These are phyloP conservation scores for Mustela nigripes DNA, from an alignment of 2,113 vertebrate genomes.

Conservation along the genomic window DNA sequence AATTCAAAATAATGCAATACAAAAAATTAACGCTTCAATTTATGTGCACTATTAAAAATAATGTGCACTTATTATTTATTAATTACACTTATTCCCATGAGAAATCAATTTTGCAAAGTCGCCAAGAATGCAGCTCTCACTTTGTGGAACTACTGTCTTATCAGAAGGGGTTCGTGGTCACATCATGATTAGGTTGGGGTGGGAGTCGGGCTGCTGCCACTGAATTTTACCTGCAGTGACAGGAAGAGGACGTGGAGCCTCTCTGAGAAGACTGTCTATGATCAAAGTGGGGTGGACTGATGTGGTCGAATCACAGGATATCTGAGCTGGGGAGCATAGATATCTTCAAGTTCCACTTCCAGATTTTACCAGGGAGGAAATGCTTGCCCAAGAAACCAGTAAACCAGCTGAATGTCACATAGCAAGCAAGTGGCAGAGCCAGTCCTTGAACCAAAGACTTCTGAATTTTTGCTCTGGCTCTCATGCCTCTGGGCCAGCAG, in stretches of 20 bases:
- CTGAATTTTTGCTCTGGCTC: background rate
- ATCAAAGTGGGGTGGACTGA: background rate
- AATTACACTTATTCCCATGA: background rate
- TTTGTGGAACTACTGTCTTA: background rate
- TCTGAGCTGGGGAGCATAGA: background rate
- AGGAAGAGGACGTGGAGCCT: background rate
- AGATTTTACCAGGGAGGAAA: background rate
- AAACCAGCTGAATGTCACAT: background rate
- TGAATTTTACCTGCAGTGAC: background rate
- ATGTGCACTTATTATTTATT: no score
- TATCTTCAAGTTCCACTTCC: background rate
- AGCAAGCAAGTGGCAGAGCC: background rate
- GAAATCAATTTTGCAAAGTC: background rate
- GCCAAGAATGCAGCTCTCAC: background rate
- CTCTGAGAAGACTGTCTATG: background rate
- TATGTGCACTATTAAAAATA: background rate
- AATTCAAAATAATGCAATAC: background rate
- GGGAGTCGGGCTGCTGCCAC: accelerated
- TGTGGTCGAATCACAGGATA: background rate
- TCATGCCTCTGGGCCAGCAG: background rate
- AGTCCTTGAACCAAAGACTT: background rate
- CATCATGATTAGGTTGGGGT: background rate
- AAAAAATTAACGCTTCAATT: background rate
- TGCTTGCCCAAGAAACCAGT: background rate
- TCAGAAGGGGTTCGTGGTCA: background rate